Conservation (phyloP, 2,113 vertebrate species). For the Paracanthobrama guichenoti region DNA sequence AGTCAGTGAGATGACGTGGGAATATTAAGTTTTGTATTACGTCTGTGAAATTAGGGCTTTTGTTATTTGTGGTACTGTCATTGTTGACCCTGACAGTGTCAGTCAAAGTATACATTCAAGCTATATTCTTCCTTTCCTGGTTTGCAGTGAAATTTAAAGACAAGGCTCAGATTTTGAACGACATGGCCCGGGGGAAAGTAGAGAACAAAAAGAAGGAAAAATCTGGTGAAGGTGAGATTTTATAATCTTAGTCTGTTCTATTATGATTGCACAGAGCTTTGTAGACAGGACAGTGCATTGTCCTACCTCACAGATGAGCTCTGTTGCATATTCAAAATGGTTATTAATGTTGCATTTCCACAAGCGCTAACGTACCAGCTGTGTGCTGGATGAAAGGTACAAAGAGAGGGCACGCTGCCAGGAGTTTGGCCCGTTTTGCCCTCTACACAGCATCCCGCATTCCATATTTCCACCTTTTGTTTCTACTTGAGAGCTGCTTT, state of each 20-base stretch:
- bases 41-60: neutral
- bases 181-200: constrained; percentile 74
- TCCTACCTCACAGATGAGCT: constrained; percentile 31
- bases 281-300: constrained; percentile 42
- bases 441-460: constrained; percentile 17
- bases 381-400: constrained; percentile 35
- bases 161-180: constrained; percentile 81
- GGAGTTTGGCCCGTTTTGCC: constrained; percentile 32
- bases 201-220: constrained; percentile 73
- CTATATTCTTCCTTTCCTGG: constrained; percentile 65
- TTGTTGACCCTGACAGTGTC: constrained; percentile 17
- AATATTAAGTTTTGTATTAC: neutral
- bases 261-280: constrained; percentile 39
- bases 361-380: constrained; percentile 42
- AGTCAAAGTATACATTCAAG: constrained; percentile 42
- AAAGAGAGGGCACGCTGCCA: constrained; percentile 38
- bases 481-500: constrained; percentile 43
- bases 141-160: constrained; percentile 85
- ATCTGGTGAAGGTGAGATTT: constrained; percentile 77
- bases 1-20: constrained; percentile 9
- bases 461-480: constrained; percentile 41
- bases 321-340: constrained; percentile 45
- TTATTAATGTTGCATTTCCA: constrained; percentile 43
- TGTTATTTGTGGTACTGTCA: constrained; percentile 19
- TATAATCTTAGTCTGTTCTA: constrained; percentile 40